Base-by-base conservation (phyloP, 2,113 vertebrate species). In the Psammodynastes pulverulentus region DNA sequence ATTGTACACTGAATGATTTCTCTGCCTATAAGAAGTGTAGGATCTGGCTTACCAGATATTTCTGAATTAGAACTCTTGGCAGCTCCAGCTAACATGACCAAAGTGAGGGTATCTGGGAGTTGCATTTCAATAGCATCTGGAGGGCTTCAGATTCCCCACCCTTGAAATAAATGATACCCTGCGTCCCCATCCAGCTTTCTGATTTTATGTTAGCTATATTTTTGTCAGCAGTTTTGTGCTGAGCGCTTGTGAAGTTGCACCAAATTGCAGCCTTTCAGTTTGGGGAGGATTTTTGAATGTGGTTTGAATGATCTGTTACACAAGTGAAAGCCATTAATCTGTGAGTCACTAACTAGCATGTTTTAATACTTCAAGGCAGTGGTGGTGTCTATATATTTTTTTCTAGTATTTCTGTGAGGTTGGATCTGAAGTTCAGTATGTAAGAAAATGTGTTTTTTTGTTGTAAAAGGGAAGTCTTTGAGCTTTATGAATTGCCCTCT, bases 191-290 rank as follows among this genome's bases (percentile, higher is more conserved):
- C 43, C 23, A 43, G 91, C 86, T 89, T 92, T 67, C n/a, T 91
- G 45, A 43, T 94, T 94, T 34, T 34, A 72, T 92, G 88, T 85
- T 86, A 86, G 21, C 21, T 89, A 1, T 6, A 19, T 52, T 53
- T 84, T 90, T 67, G 23, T 52, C 67, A 52, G 62, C 56, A 48
- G 17, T 53, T 94, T 94, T 95, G 54, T 89, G 90, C 86, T 24
- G 1, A 58, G 67, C 24, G 0, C 92, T 93, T 94, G 87, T 93
- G 93, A 93, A 94, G 90, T 93, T 52, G 52, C 92, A 85, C 89
- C 21, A 88, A 53, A 91, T 10, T 89, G 49, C 88, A 90, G 45
- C 9, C 93, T 94, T 84, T 48, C 2, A 34, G 53, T 95, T 93
- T 89, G 24, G 34, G 52, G 87, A 43, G 21, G 43, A 21, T 9